phyloP scores from a whole-genome alignment of 2,113 vertebrate species.

The Gnathochromis pfefferi region DNA sequence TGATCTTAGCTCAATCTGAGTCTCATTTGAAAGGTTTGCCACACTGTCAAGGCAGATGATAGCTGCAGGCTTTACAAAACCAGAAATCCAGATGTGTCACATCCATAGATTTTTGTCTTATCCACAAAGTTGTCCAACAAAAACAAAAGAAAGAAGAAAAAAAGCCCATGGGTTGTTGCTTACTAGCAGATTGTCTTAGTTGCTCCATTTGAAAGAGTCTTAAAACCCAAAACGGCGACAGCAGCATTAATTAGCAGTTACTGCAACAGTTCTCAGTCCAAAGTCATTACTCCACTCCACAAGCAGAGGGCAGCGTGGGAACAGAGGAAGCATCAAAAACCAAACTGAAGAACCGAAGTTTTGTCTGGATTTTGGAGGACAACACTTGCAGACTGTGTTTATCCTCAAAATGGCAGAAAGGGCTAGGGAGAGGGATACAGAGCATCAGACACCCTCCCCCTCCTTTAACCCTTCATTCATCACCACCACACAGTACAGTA shows the following conservation, averaged over 20 bases:
- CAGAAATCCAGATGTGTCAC: background rate
- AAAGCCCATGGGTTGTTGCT: background rate
- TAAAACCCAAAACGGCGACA: background rate
- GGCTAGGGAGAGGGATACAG: background rate
- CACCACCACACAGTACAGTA: background rate
- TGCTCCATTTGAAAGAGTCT: background rate
- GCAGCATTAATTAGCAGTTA: background rate
- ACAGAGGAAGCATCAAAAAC: background rate
- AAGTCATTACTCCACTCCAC: slow-evolving; percentile 18
- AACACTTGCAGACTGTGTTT: background rate
- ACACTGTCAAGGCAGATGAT: background rate
- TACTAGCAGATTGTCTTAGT: background rate
- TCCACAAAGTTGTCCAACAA: background rate
- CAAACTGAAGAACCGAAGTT: background rate
- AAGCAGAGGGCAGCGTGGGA: slow-evolving; percentile 22
- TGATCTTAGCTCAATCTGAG: background rate
- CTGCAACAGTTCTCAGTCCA: slow-evolving; percentile 4
- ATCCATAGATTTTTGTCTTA: background rate
- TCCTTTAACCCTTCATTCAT: background rate
- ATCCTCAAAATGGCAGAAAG: slow-evolving; percentile 14
- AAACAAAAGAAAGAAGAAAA: background rate
- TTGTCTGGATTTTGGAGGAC: background rate
- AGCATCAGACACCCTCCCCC: background rate
- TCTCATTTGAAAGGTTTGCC: background rate
- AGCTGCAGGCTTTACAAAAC: background rate